Evolutionary conservation across 2,797 vertebrate species (phyloP), one percentile per base, ranked within the genome.

Genomic region (Leptoclinus maculatus): DNA sequence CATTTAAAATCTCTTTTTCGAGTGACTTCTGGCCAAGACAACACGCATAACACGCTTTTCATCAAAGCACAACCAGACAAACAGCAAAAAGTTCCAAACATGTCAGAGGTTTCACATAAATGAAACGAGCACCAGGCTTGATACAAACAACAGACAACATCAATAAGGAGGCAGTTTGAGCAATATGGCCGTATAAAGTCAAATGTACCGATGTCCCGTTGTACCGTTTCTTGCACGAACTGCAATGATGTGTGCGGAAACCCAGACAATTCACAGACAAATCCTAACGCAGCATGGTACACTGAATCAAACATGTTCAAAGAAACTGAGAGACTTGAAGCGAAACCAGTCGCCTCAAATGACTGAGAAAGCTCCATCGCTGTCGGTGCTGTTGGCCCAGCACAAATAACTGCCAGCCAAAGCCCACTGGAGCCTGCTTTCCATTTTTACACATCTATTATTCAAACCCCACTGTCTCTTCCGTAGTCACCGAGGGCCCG

Each of bases 371-470:
- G 23, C 25, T 68, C 51, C 12, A 14, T 65, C 36, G 54, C n/a
- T 68, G 51, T 38, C 4, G 3, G 29, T 39, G 23, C 25, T 29
- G 21, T 47, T 68, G 64, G 65, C 49, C 43, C 19, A 12, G 64
- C 47, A 76, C 43, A 62, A 59, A 80, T 68, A 66, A 86, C 66
- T 71, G 45, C 66, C 67, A 79, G 51, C 56, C 43, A 51, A 78
- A 80, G 51, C 79, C 68, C 66, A 69, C 69, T 43, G 69, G 74
- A 80, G 74, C 67, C 68, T 62, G 56, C 71, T 76, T 78, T 82
- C 66, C 71, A 81, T 89, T 91, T 91, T 82, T 68, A 82, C 57
- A 70, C 76, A 91, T 92, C 71, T 65, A 89, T 92, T 88, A 92
- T 93, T 93, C 73, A 93, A 66, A 84, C 59, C 43, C 60, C 60